phyloP scores from a whole-genome alignment of 2,797 vertebrate genomes.

The Trematomus bernacchii region DNA sequence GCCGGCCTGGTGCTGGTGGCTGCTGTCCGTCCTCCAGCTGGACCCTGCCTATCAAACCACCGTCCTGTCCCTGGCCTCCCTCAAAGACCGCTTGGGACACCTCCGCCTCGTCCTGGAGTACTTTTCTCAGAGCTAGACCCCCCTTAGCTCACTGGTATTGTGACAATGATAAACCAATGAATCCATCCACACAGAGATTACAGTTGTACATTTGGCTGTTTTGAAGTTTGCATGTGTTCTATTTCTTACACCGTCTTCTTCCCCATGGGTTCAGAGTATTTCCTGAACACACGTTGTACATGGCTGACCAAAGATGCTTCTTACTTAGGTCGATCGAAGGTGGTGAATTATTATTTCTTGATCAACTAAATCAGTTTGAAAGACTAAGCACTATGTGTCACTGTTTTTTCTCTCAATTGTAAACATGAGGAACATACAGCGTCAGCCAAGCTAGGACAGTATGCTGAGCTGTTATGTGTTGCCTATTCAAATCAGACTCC shows the following conservation, averaged over 20 bases:
- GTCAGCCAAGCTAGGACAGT: conserved; percentile 5
- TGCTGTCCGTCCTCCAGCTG: conserved; percentile 91
- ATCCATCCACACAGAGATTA: conserved; percentile 21
- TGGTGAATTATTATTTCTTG: conserved; percentile 9
- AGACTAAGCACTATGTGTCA: conserved; percentile 61
- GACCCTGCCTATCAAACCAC: conserved; percentile 90
- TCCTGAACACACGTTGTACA: conserved; percentile 20
- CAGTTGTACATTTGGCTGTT: conserved; percentile 16
- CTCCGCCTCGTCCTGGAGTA: conserved; percentile 88
- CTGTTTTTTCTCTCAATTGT: conserved; percentile 28
- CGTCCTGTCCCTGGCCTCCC: conserved; percentile 88
- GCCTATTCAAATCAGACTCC: conserved; percentile 5
- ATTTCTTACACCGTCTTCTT: conserved; percentile 14
- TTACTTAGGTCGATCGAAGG: conserved; percentile 24
- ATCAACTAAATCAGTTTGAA: not conserved
- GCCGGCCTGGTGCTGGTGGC: conserved; percentile 95
- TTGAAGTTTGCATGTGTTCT: conserved; percentile 39
- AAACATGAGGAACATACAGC: conserved; percentile 3
- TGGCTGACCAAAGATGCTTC: conserved; percentile 66
- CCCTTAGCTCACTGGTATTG: not conserved
- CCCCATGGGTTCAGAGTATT: not conserved
- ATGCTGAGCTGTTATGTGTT: not conserved
- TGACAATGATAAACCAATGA: conserved; percentile 12
- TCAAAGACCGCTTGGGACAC: conserved; percentile 89
- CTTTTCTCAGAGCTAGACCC: conserved; percentile 86